Evolutionary conservation across 2,113 vertebrate genomes (phyloP).

Genomic region (Stictonetta naevosa): DNA sequence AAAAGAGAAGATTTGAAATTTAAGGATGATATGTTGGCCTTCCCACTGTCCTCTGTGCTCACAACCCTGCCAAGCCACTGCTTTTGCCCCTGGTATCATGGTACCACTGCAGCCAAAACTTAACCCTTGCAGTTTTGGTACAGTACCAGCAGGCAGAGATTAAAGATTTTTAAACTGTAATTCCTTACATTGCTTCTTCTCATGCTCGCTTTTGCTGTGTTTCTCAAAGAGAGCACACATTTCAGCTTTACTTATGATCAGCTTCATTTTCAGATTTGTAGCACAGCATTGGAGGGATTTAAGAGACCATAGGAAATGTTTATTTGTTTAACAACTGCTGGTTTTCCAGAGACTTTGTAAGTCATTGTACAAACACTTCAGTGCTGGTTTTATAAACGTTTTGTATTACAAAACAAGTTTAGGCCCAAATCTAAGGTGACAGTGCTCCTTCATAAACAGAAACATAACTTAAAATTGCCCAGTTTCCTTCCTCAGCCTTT

Average conservation of each 20-base stretch:
- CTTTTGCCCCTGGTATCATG: background rate
- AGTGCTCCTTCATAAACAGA: background rate
- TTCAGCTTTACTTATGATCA: background rate
- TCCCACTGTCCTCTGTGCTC: background rate
- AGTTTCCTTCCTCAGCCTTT: slow-evolving; percentile 3
- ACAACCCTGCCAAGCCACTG: background rate
- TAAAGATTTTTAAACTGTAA: background rate
- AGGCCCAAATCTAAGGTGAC: background rate
- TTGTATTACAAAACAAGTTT: slow-evolving; percentile 38
- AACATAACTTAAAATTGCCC: background rate
- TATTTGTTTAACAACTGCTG: slow-evolving; percentile 24
- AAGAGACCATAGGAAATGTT: slow-evolving; percentile 15
- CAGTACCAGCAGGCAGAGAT: background rate
- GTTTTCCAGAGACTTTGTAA: slow-evolving; percentile 13
- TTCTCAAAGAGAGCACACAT: background rate
- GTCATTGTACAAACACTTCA: slow-evolving; percentile 23
- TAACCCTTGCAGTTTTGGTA: background rate
- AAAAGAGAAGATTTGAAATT: background rate
- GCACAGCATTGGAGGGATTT: background rate
- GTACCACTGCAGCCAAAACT: background rate
- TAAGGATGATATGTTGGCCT: rapidly evolving
- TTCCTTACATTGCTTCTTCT: background rate
- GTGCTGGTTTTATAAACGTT: slow-evolving; percentile 32
- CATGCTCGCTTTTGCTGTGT: background rate
- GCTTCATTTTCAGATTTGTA: slow-evolving; percentile 20